Base-by-base conservation (phyloP, 53 echinoderm and acorn worm genomes). In the Holothuria scabra region DNA sequence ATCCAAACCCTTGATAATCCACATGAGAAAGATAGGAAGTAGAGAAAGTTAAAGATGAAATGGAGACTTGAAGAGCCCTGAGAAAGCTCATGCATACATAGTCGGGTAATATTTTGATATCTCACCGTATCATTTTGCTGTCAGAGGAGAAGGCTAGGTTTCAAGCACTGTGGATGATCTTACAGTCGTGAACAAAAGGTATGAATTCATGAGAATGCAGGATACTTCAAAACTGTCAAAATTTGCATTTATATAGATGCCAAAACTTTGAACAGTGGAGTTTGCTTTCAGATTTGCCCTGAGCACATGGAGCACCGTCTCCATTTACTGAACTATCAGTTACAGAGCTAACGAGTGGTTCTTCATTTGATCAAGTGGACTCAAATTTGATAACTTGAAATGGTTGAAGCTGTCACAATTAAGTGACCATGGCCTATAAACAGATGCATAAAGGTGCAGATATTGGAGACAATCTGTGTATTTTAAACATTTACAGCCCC, bases 231-330 rank as follows among this genome's bases (percentile, higher is more conserved):
- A 81, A 63, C 82, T 81, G 82, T 81, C 82, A 81, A 62, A 81
- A 81, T 81, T 64, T 81, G 82, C 82, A 81, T 81, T 81, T 64
- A 81, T 81, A 64, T 61, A 81, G 82, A 81, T 81, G 78, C 56
- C 78, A 58, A 58, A 78, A 58, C 49, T 78, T 56, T 58, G 78
- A 56, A 56, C 72, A 56, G 78, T 31, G 78, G 78, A 46, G 78
- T 78, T 78, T 78, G 78, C 78, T 78, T 78, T 57, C 78, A 78
- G 78, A 78, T 78, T 78, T 78, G 78, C 78, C 78, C 78, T 78
- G 78, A 78, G 78, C 78, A 78, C 78, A 29, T 78, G 78, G 59
- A 78, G 78, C 59, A 56, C 48, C 30, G 58, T 78, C 78, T 78
- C 78, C 78, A 78, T 57, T 78, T 78, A 78, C 78, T 19, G 16